Base-by-base conservation (phyloP, 2,113 vertebrate genomes). In the Chionomys nivalis region DNA sequence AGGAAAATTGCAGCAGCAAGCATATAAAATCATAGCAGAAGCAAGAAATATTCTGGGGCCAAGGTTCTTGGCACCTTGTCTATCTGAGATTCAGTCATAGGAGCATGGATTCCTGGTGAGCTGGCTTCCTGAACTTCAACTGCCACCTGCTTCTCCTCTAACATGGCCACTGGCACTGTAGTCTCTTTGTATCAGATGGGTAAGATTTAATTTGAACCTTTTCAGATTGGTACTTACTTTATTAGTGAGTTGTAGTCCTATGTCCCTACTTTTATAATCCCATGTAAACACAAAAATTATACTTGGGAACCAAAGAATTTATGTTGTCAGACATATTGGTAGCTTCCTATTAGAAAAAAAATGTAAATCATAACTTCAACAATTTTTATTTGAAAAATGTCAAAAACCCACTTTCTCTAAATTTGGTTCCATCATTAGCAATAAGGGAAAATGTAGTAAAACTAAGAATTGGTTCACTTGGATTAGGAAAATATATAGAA, bases 341-440 rank as follows among this genome's bases (percentile, higher is more conserved):
- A 70, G 19, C 3, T 19, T 61, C 47, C 10, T 55, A 36, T 44
- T 26, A 89, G 86, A 58, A 36, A 52, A 77, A 5, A 52, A 77
- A 36, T 36, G 77, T 70, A 44, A 90, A 78, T 42, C 26, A 89
- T 1, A 82, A 33, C 8, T 55, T 82, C 44, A 58, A 5, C 14
- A 55, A 5, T 87, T 65, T 87, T 85, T 93, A 85, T 93, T 92
- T 94, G 7, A 78, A 61, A 95, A 86, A 81, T 31, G 7, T 76
- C 5, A 83, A n/a, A 6, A 85, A 55, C 93, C 79, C 90, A 39
- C 14, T 39, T 33, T 3, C 77, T 24, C 2, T 90, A 73, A 72
- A 79, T 91, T 73, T 89, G 42, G 28, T 72, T 33, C 75, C 26
- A 7, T 75, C 31, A 42, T 79, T 79, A 23, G 65, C 10, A 47